These are phyloP conservation scores for Oryzias dopingdopingensis DNA, from an alignment of 2,797 vertebrate species.

Conservation along the genomic window DNA sequence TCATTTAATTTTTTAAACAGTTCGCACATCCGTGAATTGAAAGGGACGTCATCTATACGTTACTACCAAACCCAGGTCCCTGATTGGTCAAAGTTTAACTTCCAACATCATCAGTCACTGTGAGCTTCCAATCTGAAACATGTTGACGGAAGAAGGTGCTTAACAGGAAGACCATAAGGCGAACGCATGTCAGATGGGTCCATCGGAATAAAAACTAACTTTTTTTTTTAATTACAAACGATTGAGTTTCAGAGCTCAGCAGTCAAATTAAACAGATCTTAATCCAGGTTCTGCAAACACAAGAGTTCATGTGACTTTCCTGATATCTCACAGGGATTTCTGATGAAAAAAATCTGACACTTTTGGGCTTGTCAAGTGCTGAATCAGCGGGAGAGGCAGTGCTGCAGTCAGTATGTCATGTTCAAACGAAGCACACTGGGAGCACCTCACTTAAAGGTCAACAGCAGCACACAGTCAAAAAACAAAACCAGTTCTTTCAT, in stretches of 20 bases:
- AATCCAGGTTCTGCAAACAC: not conserved
- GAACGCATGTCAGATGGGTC: too few relatives aligned
- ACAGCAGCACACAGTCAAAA: constrained; percentile 30
- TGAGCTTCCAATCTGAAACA: constrained; percentile 23
- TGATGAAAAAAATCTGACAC: constrained; percentile 10
- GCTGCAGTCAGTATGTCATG: constrained; percentile 13
- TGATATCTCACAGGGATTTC: constrained; percentile 1
- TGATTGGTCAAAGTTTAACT: too few relatives aligned
- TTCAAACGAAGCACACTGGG: constrained; percentile 27
- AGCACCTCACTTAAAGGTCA: constrained; percentile 53
- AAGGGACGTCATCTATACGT: too few relatives aligned
- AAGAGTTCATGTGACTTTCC: not conserved
- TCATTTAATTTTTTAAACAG: too few relatives aligned
- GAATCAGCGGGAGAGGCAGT: constrained; percentile 11
- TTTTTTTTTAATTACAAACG: not conserved
- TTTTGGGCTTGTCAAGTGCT: constrained; percentile 20
- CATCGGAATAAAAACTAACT: too few relatives aligned
- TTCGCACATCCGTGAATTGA: too few relatives aligned
- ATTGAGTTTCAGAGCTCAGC: not conserved
- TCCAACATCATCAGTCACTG: constrained; percentile 36
- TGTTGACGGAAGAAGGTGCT: constrained; percentile 9
- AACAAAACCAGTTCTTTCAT: constrained; percentile 25
- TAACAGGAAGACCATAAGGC: not conserved
- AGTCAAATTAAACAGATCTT: not conserved
- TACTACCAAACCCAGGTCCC: too few relatives aligned